Evolutionary conservation across 2,113 vertebrate genomes (phyloP), one percentile per base, ranked within the genome.

Genomic region (Etia nguti): DNA sequence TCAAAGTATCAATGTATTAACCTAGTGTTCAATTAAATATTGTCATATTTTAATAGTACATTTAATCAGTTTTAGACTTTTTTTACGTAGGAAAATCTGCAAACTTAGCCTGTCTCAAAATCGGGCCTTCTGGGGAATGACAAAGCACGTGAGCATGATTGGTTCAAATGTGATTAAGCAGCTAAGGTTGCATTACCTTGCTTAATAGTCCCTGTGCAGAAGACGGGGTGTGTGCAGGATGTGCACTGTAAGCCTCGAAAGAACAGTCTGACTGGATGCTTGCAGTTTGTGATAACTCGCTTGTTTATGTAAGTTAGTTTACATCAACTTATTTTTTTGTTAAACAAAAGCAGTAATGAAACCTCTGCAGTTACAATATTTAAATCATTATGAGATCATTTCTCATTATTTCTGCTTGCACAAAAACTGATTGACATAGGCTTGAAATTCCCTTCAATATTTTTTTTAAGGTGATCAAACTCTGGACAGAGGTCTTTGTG

Each of bases 221-320:
- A 70, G 34, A 70, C 4, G 1, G 22, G 34, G 7, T 0, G n/a
- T 24, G n/a, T 70, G 65, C 36, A 43, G 65, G 34, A 70, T 70
- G n/a, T 22, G 36, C 36, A 15, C 11, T 1, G 2, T 24, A 24
- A 70, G 7, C 65, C 36, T 41, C 4, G 3, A 48, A 46, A 73
- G 13, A 46, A 16, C 62, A 26, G 2, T 24, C 22, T 26, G 24
- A 24, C 36, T 26, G 62, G 13, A 41, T 70, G n/a, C 65, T 43
- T 43, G 8, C 22, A 73, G 1, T 73, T 16, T 0, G 13, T 48
- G 41, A 22, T 0, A 46, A 73, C 24, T 15, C 1, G 8, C n/a
- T 70, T 15, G 34, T 24, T 56, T 4, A 24, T 3, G 10, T 24
- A 26, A 26, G 26, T 34, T 62, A 62, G 59, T 0, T 48, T 52